Percentiles rank a stretch among this genome's conserved stretches.
phyloP scores from a whole-genome alignment of 2,797 vertebrate species.

The Crax fasciolata region DNA sequence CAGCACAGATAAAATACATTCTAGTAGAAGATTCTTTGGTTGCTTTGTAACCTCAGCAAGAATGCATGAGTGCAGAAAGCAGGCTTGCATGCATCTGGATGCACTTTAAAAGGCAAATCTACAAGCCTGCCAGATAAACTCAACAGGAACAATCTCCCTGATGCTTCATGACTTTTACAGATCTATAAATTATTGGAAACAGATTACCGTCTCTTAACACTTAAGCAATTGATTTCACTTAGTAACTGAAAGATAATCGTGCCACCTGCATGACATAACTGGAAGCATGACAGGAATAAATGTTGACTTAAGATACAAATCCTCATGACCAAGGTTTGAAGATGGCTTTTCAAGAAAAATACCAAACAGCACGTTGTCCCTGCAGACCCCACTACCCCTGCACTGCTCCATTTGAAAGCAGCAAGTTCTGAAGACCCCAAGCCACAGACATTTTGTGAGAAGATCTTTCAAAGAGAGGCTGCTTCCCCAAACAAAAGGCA shows the following conservation, averaged over 20 bases:
- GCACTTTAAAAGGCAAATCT: not conserved
- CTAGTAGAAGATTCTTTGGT: not conserved
- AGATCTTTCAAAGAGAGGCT: not conserved
- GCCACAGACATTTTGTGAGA: not conserved
- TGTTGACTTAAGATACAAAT: constrained; percentile 24
- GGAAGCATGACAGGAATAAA: constrained; percentile 17
- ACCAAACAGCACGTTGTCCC: not conserved
- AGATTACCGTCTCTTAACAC: constrained; percentile 29
- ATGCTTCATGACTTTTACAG: not conserved
- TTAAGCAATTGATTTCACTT: not conserved
- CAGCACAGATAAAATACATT: not conserved
- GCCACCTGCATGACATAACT: constrained; percentile 11
- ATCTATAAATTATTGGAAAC: not conserved
- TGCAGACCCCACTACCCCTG: not conserved
- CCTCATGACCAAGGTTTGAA: not conserved
- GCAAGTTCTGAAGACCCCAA: constrained; percentile 10
- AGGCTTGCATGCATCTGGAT: not conserved
- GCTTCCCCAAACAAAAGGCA: constrained; percentile 32
- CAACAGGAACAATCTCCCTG: not conserved
- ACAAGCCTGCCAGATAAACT: not conserved
- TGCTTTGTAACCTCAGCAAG: constrained; percentile 7
- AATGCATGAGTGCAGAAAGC: not conserved
- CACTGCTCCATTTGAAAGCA: not conserved
- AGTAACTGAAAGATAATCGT: not conserved
- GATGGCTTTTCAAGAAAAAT: constrained; percentile 48